Evolutionary conservation across 1,140 invertebrate species (phyloP).

Genomic region (Lasaia peninsularis): DNA sequence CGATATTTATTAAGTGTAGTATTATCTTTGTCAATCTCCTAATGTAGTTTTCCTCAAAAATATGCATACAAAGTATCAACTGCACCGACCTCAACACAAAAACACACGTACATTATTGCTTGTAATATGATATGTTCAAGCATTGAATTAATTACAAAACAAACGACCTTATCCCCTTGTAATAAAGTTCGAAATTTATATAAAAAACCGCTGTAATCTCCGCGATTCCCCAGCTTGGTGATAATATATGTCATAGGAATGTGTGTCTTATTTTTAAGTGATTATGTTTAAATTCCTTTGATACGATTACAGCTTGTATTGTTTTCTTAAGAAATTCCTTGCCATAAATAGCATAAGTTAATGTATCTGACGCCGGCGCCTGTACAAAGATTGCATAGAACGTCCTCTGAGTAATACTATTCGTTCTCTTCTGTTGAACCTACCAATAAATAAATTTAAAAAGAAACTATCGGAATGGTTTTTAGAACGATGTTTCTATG

Average conservation of each 20-base stretch:
- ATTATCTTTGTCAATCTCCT: neutral
- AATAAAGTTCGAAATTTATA: slow-evolving; percentile 25
- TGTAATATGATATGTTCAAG: slow-evolving; percentile 12
- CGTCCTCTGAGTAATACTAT: neutral
- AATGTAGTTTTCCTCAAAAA: neutral
- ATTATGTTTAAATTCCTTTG: slow-evolving; percentile 32
- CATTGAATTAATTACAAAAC: slow-evolving; percentile 14
- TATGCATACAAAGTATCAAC: neutral
- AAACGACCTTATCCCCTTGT: neutral
- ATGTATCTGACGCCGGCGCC: slow-evolving; percentile 42
- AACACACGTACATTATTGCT: slow-evolving; percentile 7
- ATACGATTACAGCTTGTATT: slow-evolving; percentile 22
- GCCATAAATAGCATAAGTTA: slow-evolving; percentile 62
- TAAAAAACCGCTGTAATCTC: slow-evolving; percentile 4
- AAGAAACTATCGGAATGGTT: too few species aligned
- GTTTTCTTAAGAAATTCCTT: slow-evolving; percentile 66
- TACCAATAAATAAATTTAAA: too few species aligned
- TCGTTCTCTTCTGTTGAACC: too few species aligned
- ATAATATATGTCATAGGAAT: slow-evolving; percentile 7
- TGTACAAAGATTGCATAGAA: slow-evolving; percentile 16
- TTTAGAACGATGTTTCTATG: too few species aligned
- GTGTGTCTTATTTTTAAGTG: slow-evolving; percentile 9
- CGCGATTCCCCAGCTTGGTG: neutral
- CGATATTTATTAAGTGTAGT: neutral
- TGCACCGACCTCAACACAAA: slow-evolving; percentile 1